A percentile compares a stretch with the other conserved stretches of the same genome.
Evolutionary conservation across 2,888 invertebrate species (phyloP).

Genomic region (Chymomyza procnemis): DNA sequence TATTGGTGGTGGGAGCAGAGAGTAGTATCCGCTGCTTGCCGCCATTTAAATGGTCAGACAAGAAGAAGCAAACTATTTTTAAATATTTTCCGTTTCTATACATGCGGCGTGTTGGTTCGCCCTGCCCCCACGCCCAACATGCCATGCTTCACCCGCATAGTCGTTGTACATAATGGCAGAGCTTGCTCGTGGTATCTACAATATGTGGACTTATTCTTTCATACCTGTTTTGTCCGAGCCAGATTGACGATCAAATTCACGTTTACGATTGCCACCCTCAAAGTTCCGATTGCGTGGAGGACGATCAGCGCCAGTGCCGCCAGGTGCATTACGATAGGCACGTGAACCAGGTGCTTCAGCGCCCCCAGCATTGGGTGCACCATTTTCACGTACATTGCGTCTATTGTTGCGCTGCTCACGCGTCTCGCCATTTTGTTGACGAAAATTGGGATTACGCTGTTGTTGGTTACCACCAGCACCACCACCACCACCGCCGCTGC

Average conservation of each 20-base stretch:
- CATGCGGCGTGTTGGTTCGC: slow-evolving; percentile 19
- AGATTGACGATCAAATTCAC: slow-evolving; percentile 97
- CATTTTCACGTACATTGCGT: slow-evolving; percentile 80
- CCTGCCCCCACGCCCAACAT: not conserved
- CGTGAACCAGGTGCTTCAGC: slow-evolving; percentile 37
- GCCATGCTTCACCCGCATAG: not conserved
- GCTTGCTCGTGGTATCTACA: not conserved
- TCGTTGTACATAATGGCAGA: not conserved
- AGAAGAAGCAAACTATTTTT: slow-evolving; percentile 59
- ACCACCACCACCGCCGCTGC: slow-evolving; percentile 62
- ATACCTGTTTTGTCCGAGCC: slow-evolving; percentile 95
- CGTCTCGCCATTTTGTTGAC: slow-evolving; percentile 80
- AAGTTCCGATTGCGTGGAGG: slow-evolving; percentile 77
- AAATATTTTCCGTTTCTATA: slow-evolving; percentile 34
- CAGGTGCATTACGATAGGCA: slow-evolving; percentile 50
- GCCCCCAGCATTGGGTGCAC: slow-evolving; percentile 59
- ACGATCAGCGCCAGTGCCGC: slow-evolving; percentile 46
- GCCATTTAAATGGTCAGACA: not conserved
- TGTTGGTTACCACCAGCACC: slow-evolving; percentile 67
- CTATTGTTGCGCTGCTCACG: slow-evolving; percentile 84
- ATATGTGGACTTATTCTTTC: too few relatives aligned
- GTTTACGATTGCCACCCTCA: slow-evolving; percentile 81
- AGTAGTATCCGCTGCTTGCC: not conserved
- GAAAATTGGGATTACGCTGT: slow-evolving; percentile 67
- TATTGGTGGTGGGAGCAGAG: not conserved